These are phyloP conservation scores for Malurus leucopterus DNA, from an alignment of 2,797 vertebrate genomes.

Conservation along the genomic window DNA sequence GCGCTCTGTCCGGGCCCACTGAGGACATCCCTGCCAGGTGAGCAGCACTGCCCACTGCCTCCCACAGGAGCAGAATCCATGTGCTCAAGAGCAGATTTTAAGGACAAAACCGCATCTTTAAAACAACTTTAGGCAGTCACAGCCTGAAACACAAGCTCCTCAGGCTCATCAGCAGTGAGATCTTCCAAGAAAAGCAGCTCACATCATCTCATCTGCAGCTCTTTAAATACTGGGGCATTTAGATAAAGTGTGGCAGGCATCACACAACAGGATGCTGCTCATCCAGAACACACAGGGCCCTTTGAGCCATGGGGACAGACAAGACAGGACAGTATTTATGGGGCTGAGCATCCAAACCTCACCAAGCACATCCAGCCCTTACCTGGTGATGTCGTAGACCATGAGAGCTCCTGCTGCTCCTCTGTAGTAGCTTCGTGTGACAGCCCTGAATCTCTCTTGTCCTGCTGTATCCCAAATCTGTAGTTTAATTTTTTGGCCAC, in stretches of 20 bases:
- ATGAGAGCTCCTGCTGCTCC: constrained; percentile 98
- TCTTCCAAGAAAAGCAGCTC: neutral
- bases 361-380: neutral
- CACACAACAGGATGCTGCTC: neutral
- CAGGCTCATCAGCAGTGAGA: neutral
- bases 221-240: neutral
- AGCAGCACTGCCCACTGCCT: neutral
- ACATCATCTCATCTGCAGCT: neutral
- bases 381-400: constrained; percentile 99
- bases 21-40: neutral
- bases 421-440: constrained; percentile 97
- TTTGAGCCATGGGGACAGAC: neutral
- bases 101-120: neutral
- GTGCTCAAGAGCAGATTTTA: neutral
- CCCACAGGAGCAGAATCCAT: fast-evolving
- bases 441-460: constrained; percentile 96
- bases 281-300: neutral
- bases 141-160: neutral
- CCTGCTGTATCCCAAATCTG: constrained; percentile 99
- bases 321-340: fast-evolving
- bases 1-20: fast-evolving
- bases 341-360: neutral
- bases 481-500: constrained; percentile 99
- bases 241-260: neutral
- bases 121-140: neutral